Percentiles rank a stretch among this genome's conserved stretches.
Conservation (phyloP, 2,888 invertebrate species). For the Oligia fasciuncula region DNA sequence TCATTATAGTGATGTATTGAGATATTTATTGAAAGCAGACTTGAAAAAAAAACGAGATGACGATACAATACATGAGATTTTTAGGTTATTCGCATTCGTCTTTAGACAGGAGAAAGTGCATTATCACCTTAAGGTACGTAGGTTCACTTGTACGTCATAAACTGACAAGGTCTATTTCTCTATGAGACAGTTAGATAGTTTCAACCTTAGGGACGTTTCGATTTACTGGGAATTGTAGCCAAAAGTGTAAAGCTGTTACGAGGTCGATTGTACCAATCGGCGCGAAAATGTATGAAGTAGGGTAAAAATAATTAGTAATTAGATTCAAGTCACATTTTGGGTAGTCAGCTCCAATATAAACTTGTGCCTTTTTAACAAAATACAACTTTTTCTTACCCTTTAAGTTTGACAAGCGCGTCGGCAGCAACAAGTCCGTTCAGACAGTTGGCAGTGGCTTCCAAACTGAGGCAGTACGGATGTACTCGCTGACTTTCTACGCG, state of each 20-base stretch:
- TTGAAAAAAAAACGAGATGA: neutral
- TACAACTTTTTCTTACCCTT: conserved; percentile 67
- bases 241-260: neutral
- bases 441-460: conserved; percentile 91
- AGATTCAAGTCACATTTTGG: neutral
- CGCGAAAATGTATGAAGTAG: neutral
- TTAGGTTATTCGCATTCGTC: neutral
- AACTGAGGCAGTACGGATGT: conserved; percentile 93
- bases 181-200: neutral
- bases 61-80: neutral
- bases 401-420: conserved; percentile 78
- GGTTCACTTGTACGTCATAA: neutral
- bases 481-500: conserved; percentile 88
- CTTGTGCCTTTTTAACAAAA: neutral
- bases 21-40: neutral
- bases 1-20: neutral
- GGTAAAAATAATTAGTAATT: neutral
- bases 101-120: neutral
- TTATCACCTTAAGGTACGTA: neutral
- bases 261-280: neutral
- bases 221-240: neutral
- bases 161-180: neutral
- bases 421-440: conserved; percentile 87
- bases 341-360: neutral
- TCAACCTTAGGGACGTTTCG: neutral